Evolutionary conservation across 2,888 invertebrate species (phyloP).

Genomic region (Limenitis arthemis): DNA sequence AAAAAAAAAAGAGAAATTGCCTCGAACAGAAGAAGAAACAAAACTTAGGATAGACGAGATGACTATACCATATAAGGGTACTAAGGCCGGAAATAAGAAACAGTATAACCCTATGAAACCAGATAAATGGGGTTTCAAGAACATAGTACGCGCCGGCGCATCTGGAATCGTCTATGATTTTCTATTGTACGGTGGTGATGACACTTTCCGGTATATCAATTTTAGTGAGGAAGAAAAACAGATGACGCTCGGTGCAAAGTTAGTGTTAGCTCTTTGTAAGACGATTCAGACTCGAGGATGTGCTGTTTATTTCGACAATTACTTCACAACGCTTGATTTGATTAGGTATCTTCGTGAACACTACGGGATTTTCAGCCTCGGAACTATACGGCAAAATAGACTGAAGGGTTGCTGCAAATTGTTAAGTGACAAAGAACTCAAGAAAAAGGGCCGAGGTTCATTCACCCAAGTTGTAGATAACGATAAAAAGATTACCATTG

Average conservation of each 20-base stretch:
- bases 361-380: slow-evolving; percentile 11
- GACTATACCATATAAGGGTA: slow-evolving; percentile 30
- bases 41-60: slow-evolving; percentile 28
- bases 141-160: too few relatives aligned
- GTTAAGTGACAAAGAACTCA: slow-evolving; percentile 5
- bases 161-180: slow-evolving; percentile 15
- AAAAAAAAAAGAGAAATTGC: too few relatives aligned
- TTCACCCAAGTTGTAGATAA: slow-evolving; percentile 3
- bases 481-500: background rate
- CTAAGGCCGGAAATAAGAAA: slow-evolving; percentile 24
- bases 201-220: slow-evolving; percentile 10
- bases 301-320: slow-evolving; percentile 18
- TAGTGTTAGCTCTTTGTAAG: slow-evolving; percentile 23
- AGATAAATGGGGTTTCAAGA: too few relatives aligned
- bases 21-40: slow-evolving; percentile 10
- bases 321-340: slow-evolving; percentile 13
- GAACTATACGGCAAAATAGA: slow-evolving; percentile 9
- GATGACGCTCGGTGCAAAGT: slow-evolving; percentile 25
- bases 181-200: slow-evolving; percentile 13
- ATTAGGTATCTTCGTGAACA: slow-evolving; percentile 3
- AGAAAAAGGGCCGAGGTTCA: slow-evolving; percentile 10
- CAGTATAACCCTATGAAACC: slow-evolving; percentile 31
- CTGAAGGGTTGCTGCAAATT: slow-evolving; percentile 1
- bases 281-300: slow-evolving; percentile 16
- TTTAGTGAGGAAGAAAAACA: slow-evolving; percentile 23